Percentiles rank a stretch among this genome's conserved stretches.
These are phyloP conservation scores for Acanthurus leucopareius DNA, from an alignment of 2,797 vertebrate species.

Conservation along the genomic window DNA sequence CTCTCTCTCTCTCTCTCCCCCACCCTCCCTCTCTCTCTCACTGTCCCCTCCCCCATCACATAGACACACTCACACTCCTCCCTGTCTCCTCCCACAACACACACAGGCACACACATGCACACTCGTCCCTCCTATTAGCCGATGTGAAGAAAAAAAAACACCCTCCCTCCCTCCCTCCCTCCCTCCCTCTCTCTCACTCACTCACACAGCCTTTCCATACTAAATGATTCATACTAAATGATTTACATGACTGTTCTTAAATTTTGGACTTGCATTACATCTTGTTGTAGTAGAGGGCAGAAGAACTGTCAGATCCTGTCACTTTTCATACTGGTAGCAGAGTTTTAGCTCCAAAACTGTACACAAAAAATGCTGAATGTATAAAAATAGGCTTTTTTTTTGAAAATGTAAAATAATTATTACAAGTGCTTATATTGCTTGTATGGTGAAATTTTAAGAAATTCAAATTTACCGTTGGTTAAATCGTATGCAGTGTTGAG, in stretches of 20 bases:
- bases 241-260: constrained; percentile 46
- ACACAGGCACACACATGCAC: constrained; percentile 33
- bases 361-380: neutral
- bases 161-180: too few species aligned
- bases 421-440: too few species aligned
- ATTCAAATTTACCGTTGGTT: too few species aligned
- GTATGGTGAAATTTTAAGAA: too few species aligned
- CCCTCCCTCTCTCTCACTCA: neutral
- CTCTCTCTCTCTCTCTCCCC: neutral
- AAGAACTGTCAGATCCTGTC: neutral
- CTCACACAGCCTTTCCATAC: constrained; percentile 35
- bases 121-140: constrained; percentile 64
- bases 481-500: too few species aligned
- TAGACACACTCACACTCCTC: constrained; percentile 47
- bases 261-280: neutral
- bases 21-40: constrained; percentile 28
- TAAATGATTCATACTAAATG: constrained; percentile 45
- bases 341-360: too few species aligned
- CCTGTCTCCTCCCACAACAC: constrained; percentile 63
- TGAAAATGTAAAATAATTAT: too few species aligned
- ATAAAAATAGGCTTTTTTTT: too few species aligned
- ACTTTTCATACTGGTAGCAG: too few species aligned
- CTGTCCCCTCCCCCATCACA: constrained; percentile 64
- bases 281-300: neutral
- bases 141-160: constrained; percentile 42